A percentile compares a stretch with the other conserved stretches of the same genome.
Evolutionary conservation across 2,888 invertebrate genomes (phyloP).

Genomic region (Linnaemya tessellans): DNA sequence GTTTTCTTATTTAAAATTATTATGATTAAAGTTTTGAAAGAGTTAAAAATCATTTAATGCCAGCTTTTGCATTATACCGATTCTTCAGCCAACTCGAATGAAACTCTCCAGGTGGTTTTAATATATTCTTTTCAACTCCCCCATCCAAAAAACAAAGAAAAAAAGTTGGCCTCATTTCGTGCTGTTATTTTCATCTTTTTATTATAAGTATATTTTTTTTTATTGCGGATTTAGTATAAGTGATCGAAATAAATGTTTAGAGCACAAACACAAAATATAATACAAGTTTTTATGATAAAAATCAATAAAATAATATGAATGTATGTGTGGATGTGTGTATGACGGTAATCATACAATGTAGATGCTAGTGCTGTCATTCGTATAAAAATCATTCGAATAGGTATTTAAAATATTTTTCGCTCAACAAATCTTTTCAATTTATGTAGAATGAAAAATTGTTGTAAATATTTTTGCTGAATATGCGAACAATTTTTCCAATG

Average conservation of each 20-base stretch:
- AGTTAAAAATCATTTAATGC: conserved; percentile 40
- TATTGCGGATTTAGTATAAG: conserved; percentile 8
- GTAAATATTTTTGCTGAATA: no score
- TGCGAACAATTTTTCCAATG: no score
- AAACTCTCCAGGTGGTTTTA: conserved; percentile 63
- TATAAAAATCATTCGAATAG: no score
- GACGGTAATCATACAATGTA: no score
- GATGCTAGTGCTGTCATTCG: no score
- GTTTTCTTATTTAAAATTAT: not conserved
- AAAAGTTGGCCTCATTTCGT: conserved; percentile 53
- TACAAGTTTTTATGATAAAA: conserved; percentile 55
- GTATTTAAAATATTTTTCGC: no score
- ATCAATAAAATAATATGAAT: conserved; percentile 31
- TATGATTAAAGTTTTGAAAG: conserved; percentile 17
- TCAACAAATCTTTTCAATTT: no score
- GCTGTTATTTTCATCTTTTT: conserved; percentile 21
- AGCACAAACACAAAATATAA: conserved; percentile 15
- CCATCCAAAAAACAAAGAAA: conserved; percentile 52
- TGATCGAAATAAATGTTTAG: conserved; percentile 1
- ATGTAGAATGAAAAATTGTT: no score
- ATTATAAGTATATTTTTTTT: not conserved
- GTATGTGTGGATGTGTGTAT: not conserved
- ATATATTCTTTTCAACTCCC: conserved; percentile 56
- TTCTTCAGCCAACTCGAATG: conserved; percentile 50
- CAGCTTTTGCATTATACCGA: conserved; percentile 35